Percentiles rank a stretch among this genome's conserved stretches.
These are phyloP conservation scores for Morelia viridis DNA, from an alignment of 2,797 vertebrate genomes.

Conservation along the genomic window DNA sequence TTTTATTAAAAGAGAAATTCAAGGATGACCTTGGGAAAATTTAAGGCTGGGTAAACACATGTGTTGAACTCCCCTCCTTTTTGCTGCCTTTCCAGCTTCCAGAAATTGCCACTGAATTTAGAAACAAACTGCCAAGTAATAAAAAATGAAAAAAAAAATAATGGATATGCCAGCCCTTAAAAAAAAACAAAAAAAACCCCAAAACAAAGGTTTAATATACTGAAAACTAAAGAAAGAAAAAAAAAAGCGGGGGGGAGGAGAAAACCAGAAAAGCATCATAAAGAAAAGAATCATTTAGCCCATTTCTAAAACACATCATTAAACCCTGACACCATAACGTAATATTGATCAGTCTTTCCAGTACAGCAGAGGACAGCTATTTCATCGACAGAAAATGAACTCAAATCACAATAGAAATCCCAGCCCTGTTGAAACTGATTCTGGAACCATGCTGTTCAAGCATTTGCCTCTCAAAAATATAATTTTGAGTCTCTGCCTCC, in stretches of 20 bases:
- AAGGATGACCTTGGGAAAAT: background rate
- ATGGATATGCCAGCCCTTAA: background rate
- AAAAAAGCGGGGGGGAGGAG: background rate
- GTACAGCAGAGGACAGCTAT: background rate
- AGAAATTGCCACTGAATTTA: background rate
- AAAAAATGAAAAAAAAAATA: background rate
- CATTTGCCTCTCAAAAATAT: background rate
- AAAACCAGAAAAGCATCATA: background rate
- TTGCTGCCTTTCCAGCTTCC: background rate
- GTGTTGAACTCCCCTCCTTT: background rate
- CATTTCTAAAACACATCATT: background rate
- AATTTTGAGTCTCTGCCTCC: background rate
- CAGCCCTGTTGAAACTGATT: background rate
- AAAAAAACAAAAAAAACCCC: background rate
- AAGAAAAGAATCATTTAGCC: background rate
- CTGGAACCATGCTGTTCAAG: background rate
- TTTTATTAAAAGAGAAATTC: background rate
- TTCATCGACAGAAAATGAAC: background rate
- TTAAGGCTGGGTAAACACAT: background rate
- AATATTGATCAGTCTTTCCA: background rate
- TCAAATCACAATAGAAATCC: background rate
- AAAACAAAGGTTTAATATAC: background rate
- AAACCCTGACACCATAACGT: background rate
- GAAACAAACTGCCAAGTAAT: background rate
- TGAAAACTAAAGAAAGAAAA: background rate